Base-by-base conservation (phyloP, 2,797 vertebrate species). In the Kryptopterus vitreolus region DNA sequence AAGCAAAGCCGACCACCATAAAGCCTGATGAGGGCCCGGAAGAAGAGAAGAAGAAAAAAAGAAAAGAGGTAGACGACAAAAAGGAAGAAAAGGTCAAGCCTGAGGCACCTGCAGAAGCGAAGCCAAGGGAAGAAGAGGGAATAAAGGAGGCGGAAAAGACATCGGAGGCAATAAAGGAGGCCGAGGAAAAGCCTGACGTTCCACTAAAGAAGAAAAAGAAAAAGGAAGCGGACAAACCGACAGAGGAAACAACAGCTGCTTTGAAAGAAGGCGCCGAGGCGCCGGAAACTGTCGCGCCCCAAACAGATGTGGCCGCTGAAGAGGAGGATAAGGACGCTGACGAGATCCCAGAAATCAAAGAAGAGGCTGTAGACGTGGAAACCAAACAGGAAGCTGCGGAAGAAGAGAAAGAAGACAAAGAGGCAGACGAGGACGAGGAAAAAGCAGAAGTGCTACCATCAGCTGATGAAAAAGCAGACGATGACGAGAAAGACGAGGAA, bases 401-500 rank as follows among this genome's bases (percentile, higher is more conserved):
- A n/a, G 79, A 79, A n/a, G 50, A 79, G 16, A 76, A 82, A 2
- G 79, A 70, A 1, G 83, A 63, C 0, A 50, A 33, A 6, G 78
- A 84, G 0, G 74, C 16, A 38, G 78, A 69, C 11, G 81, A 57
- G 0, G 4, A 81, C 38, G 61, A 26, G 24, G 58, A 46, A 66
- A 26, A 70, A 13, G 46, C 53, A 50, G 59, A 70, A 33, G 5
- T 38, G 70, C 31, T 35, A 52, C 29, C 63, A 57, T 31, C 48
- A 69, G 46, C 61, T 43, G 31, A 62, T 6, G 86, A 86, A 46
- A 85, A 80, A n/a, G 81, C n/a, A n/a, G n/a, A n/a, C n/a, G n/a
- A n/a, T n/a, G n/a, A 77, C 20, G 85, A 87, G 20, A 83, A 88
- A 4, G 82, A 85, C 11, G 86, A 86, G 3, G 81, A 81, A 1